phyloP scores from a whole-genome alignment of 2,888 invertebrate species.

The Eristalinus aeneus region DNA sequence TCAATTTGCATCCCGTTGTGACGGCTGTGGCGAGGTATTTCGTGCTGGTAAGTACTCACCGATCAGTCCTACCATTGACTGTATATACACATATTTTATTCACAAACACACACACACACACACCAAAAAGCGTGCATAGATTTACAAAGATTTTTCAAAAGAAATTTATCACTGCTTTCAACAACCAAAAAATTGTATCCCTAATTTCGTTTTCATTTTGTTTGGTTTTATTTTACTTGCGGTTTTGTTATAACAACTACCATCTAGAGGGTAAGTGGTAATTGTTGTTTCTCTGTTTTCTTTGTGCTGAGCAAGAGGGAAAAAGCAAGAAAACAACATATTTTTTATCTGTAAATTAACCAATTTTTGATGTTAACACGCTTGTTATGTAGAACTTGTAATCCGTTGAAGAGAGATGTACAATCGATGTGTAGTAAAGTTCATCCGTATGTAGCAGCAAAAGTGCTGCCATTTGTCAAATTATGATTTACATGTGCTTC shows the following conservation, averaged over 20 bases:
- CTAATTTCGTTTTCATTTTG: constrained; percentile 53
- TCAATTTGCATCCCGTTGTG: constrained; percentile 99
- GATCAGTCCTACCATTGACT: neutral
- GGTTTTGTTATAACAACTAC: constrained; percentile 41
- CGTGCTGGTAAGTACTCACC: constrained; percentile 92
- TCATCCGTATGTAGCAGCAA: neutral
- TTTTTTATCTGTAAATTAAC: neutral
- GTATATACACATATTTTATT: constrained; percentile 1
- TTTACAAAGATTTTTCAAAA: constrained; percentile 30
- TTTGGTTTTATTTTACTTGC: constrained; percentile 41
- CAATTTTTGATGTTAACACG: neutral
- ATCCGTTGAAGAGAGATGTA: neutral
- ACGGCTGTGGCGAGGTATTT: constrained; percentile 99
- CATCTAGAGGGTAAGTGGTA: constrained; percentile 69
- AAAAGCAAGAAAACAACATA: constrained; percentile 2
- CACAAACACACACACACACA: constrained; percentile 3
- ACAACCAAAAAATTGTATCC: constrained; percentile 31
- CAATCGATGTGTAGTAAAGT: neutral
- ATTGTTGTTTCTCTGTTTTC: constrained; percentile 27
- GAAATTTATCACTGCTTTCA: constrained; percentile 60
- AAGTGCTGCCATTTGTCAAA: neutral
- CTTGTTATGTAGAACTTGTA: neutral
- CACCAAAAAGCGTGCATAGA: constrained; percentile 53
- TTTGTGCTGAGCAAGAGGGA: neutral
- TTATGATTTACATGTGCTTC: neutral